A percentile compares a stretch with the other conserved stretches of the same genome.
These are phyloP conservation scores for Trichechus manatus DNA, from an alignment of 2,113 vertebrate species.

Conservation along the genomic window DNA sequence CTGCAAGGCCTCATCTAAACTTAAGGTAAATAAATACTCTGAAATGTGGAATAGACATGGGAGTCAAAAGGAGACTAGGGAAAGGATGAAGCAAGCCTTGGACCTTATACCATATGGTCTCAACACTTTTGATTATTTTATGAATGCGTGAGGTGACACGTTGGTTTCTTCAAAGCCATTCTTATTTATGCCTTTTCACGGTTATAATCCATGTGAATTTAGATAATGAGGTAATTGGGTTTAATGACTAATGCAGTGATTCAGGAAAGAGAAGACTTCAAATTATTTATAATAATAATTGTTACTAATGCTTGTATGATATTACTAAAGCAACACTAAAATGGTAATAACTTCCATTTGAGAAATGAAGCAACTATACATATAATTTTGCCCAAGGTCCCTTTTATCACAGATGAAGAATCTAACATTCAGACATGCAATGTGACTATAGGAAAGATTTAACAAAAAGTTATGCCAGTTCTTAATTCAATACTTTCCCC, in stretches of 20 bases:
- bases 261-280: constrained; percentile 66
- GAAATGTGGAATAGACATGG: constrained; percentile 60
- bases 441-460: not conserved
- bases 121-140: constrained; percentile 77
- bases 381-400: not conserved
- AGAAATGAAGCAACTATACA: not conserved
- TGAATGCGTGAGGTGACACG: constrained; percentile 62
- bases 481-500: not conserved
- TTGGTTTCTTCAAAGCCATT: constrained; percentile 72
- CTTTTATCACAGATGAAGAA: not conserved
- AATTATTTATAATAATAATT: constrained; percentile 78
- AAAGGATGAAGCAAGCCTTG: constrained; percentile 43
- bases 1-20: constrained; percentile 49
- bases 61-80: constrained; percentile 47
- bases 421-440: not conserved
- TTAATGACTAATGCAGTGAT: constrained; percentile 69
- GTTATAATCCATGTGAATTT: constrained; percentile 74
- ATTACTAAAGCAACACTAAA: constrained; percentile 66
- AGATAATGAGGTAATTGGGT: constrained; percentile 75
- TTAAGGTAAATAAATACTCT: constrained; percentile 77
- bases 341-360: constrained; percentile 75
- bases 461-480: not conserved
- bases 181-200: constrained; percentile 30
- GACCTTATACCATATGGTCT: constrained; percentile 64
- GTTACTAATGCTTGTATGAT: constrained; percentile 49